Percentiles rank a stretch among this genome's conserved stretches.
Evolutionary conservation across 2,113 vertebrate species (phyloP).

Genomic region (Albula goreensis): DNA sequence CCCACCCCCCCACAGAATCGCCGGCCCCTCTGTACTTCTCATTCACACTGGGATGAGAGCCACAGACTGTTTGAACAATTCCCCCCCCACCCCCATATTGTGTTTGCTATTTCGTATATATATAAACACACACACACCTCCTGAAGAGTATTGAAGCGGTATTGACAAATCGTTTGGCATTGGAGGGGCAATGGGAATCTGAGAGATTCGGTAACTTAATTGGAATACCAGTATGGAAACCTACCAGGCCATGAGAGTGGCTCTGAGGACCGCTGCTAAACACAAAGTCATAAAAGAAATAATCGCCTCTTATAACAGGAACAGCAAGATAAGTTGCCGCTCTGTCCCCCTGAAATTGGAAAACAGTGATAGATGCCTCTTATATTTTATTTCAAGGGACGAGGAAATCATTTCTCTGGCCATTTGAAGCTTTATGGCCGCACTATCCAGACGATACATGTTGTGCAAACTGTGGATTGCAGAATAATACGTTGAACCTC

Average conservation of each 20-base stretch:
- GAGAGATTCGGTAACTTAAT: conserved; percentile 37
- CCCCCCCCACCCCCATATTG: too few species aligned
- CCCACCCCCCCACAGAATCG: background rate
- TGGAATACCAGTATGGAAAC: conserved; percentile 22
- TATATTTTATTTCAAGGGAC: conserved; percentile 35
- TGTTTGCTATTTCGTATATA: too few species aligned
- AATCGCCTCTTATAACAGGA: conserved; percentile 41
- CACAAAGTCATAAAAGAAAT: conserved; percentile 35
- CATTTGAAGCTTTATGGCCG: conserved; percentile 21
- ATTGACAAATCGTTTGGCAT: background rate
- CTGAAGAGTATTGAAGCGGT: background rate
- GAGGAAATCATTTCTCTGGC: conserved; percentile 5
- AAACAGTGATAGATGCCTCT: conserved; percentile 44
- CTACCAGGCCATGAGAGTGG: background rate
- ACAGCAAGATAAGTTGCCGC: conserved; percentile 33
- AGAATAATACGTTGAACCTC: conserved; percentile 38
- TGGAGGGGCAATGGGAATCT: background rate
- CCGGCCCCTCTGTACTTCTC: background rate
- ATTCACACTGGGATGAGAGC: background rate
- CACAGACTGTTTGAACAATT: background rate
- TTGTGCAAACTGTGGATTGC: conserved; percentile 26
- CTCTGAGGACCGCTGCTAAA: conserved; percentile 34
- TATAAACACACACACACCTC: background rate
- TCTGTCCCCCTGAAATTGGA: conserved; percentile 37
- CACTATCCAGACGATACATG: background rate